Conservation (phyloP, 1,140 invertebrate species). For the Nylanderia fulva region DNA sequence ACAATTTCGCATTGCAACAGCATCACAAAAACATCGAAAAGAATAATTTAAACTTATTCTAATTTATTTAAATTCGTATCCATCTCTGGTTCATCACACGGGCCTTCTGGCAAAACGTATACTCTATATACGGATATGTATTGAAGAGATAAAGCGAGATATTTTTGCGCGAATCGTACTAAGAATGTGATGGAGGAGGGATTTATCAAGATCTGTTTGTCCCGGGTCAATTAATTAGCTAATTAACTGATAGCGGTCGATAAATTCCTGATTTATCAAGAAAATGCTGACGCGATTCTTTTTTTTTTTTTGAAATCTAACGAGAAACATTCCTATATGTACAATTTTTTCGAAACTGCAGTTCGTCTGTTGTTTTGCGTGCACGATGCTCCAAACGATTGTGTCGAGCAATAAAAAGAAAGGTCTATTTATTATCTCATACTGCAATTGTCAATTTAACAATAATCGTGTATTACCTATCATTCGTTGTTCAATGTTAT, state of each 20-base stretch:
- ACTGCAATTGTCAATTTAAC: constrained; percentile 40
- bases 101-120: background rate
- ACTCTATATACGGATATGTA: background rate
- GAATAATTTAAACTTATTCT: background rate
- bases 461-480: constrained; percentile 32
- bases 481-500: constrained; percentile 7
- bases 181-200: background rate
- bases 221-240: background rate
- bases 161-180: background rate
- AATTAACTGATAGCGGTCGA: too few relatives aligned
- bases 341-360: background rate
- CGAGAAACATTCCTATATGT: too few relatives aligned
- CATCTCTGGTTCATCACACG: background rate
- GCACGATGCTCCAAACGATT: background rate
- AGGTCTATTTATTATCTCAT: constrained; percentile 52
- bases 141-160: background rate
- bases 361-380: background rate
- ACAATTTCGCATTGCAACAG: background rate
- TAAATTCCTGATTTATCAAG: background rate
- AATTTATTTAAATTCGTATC: background rate
- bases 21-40: background rate
- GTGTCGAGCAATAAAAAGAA: constrained; percentile 8
- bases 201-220: background rate
- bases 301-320: background rate
- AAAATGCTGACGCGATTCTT: background rate